A percentile compares a stretch with the other conserved stretches of the same genome.
Conservation (phyloP, 2,797 vertebrate genomes). For the Forpus xanthops region DNA sequence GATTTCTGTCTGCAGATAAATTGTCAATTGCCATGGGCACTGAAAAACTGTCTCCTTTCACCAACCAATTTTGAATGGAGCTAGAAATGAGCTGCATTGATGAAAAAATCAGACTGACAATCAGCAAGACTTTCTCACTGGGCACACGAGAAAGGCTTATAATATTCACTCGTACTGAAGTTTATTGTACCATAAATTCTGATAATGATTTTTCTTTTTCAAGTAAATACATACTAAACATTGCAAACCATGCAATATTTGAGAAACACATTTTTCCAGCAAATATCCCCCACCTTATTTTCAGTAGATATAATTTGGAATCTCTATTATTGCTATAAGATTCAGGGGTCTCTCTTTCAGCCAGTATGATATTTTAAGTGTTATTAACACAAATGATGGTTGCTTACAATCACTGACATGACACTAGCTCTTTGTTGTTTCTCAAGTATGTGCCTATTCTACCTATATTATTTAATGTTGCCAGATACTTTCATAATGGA, state of each 20-base stretch:
- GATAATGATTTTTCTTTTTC: not conserved
- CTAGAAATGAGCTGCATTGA: not conserved
- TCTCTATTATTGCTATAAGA: not conserved
- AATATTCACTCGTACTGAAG: not conserved
- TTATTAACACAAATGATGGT: not conserved
- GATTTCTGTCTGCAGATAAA: not conserved
- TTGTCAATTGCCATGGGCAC: not conserved
- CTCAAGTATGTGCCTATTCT: not conserved
- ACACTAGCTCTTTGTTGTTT: not conserved
- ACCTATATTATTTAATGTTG: not conserved
- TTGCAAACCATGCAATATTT: not conserved
- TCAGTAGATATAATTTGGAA: not conserved
- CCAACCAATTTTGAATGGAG: not conserved
- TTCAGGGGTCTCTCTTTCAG: not conserved
- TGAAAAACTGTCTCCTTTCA: not conserved
- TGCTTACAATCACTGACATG: not conserved
- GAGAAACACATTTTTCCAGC: not conserved
- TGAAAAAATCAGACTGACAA: conserved; percentile 11
- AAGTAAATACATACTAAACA: conserved; percentile 2
- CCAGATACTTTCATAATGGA: not conserved
- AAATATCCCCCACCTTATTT: not conserved
- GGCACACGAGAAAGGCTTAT: not conserved
- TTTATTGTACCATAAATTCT: not conserved
- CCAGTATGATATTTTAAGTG: not conserved
- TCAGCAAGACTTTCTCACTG: not conserved